Conservation (phyloP, 2,113 vertebrate genomes). For the Menura novaehollandiae region DNA sequence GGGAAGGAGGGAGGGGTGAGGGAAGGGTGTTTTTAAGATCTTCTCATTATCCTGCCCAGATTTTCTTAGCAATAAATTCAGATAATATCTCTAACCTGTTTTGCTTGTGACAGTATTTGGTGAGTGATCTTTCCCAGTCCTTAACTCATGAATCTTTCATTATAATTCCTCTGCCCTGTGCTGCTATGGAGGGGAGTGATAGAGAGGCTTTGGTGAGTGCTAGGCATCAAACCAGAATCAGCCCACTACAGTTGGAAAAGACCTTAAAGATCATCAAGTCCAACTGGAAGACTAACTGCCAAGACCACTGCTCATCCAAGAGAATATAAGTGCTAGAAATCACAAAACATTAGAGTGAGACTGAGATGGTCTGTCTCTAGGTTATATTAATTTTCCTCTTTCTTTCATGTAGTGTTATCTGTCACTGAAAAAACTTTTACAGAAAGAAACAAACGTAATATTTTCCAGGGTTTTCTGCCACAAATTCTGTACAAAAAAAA, state of each 20-base stretch:
- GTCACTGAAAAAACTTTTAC: background rate
- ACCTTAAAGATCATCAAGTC: background rate
- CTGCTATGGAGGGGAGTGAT: background rate
- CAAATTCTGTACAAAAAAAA: background rate
- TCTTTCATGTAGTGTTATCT: background rate
- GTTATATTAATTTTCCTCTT: background rate
- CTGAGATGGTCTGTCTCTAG: background rate
- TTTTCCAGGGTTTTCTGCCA: background rate
- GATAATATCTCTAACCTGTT: background rate
- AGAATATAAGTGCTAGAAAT: background rate
- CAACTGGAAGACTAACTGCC: background rate
- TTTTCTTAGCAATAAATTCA: background rate
- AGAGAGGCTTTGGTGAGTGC: background rate
- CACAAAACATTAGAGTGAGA: background rate
- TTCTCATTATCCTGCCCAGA: background rate
- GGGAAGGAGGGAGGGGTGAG: background rate
- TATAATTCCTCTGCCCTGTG: background rate
- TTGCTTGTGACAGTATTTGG: rapidly evolving
- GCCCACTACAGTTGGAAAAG: background rate
- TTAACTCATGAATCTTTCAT: background rate
- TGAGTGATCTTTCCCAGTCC: background rate
- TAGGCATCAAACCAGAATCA: background rate
- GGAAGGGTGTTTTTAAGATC: background rate
- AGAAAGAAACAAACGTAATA: background rate
- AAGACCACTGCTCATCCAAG: background rate